phyloP scores from a whole-genome alignment of 2,888 invertebrate species.

The Oligia latruncula region DNA sequence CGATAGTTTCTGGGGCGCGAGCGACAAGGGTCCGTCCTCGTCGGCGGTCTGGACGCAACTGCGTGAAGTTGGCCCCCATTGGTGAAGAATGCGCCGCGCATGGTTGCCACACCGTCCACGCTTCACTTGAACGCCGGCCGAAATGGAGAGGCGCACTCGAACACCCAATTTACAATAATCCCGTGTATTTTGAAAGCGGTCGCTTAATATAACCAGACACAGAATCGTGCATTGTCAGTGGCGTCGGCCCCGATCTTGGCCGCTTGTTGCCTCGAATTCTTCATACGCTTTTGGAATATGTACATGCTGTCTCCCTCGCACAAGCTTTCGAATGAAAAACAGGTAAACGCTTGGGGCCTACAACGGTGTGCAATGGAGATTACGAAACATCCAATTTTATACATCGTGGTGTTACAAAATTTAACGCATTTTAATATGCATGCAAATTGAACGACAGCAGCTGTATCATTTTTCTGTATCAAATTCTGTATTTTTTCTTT shows the following conservation, averaged over 20 bases:
- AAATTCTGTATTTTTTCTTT: slow-evolving; percentile 39
- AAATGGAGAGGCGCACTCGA: slow-evolving; percentile 79
- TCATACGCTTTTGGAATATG: slow-evolving; percentile 84
- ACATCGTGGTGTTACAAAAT: slow-evolving; percentile 73
- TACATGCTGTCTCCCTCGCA: slow-evolving; percentile 80
- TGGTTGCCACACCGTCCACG: slow-evolving; percentile 88
- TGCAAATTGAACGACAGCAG: slow-evolving; percentile 68
- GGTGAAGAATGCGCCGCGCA: slow-evolving; percentile 89
- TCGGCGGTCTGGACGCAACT: slow-evolving; percentile 84
- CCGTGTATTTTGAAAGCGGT: slow-evolving; percentile 74
- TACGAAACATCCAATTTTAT: slow-evolving; percentile 73
- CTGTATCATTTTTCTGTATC: slow-evolving; percentile 58
- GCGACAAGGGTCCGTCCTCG: slow-evolving; percentile 81
- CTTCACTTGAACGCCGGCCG: slow-evolving; percentile 81
- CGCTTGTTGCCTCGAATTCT: slow-evolving; percentile 82
- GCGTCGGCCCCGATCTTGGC: slow-evolving; percentile 87
- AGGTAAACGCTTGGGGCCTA: slow-evolving; percentile 84
- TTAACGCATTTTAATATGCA: slow-evolving; percentile 74
- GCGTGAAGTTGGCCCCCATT: slow-evolving; percentile 87
- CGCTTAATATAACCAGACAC: slow-evolving; percentile 88
- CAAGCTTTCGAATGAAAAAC: slow-evolving; percentile 82
- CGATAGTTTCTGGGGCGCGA: slow-evolving; percentile 82
- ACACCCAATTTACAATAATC: slow-evolving; percentile 77
- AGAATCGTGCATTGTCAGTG: slow-evolving; percentile 88
- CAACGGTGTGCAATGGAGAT: slow-evolving; percentile 76